These are phyloP conservation scores for Somateria mollissima DNA, from an alignment of 2,797 vertebrate genomes.

Conservation along the genomic window DNA sequence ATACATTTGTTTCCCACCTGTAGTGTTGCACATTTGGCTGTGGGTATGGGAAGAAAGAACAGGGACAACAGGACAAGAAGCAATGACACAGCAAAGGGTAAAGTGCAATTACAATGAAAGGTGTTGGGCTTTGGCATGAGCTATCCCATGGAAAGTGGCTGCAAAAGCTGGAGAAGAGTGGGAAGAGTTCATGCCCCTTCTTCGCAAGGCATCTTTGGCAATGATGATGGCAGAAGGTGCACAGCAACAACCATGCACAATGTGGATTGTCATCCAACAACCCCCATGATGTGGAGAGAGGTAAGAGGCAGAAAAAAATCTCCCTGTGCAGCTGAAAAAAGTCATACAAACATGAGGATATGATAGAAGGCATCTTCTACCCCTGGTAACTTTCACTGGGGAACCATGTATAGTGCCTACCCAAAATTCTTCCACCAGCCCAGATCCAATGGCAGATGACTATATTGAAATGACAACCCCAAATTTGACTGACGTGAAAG, in stretches of 20 bases:
- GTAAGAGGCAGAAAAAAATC: neutral
- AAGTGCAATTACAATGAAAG: neutral
- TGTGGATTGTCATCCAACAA: neutral
- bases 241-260: neutral
- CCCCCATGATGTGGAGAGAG: neutral
- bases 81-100: neutral
- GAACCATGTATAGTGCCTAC: accelerated
- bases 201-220: neutral
- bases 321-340: neutral
- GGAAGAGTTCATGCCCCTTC: neutral
- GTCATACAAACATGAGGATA: accelerated
- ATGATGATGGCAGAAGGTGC: neutral
- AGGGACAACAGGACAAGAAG: neutral
- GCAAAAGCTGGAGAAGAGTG: neutral
- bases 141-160: neutral
- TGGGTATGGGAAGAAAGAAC: neutral
- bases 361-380: neutral
- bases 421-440: neutral
- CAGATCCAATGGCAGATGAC: neutral
- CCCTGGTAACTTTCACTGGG: neutral
- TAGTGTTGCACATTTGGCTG: accelerated
- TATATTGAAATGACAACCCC: neutral
- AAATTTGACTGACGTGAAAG: neutral
- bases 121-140: neutral
- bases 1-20: accelerated